Evolutionary conservation across 2,888 invertebrate species (phyloP), one percentile per base, ranked within the genome.

Genomic region (Diogma glabrata): DNA sequence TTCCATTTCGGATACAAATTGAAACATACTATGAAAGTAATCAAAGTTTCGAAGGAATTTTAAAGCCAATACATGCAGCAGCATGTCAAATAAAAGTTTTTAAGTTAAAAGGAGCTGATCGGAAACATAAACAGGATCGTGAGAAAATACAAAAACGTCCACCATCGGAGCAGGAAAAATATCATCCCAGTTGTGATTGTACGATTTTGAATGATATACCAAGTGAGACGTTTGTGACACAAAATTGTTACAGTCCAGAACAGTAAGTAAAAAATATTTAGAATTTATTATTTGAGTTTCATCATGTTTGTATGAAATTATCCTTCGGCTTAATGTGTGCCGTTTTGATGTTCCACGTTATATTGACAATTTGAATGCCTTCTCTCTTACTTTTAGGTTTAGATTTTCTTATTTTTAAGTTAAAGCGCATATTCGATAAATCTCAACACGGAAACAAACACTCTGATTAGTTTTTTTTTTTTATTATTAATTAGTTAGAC

Each of bases 51-150:
- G 67, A 67, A 54, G 56, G 64, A 55, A 67, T 61, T 52, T 59
- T 60, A 51, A 78, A 76, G 55, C 76, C 89, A n/a, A 72, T 95
- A 1, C 92, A 96, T 67, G 90, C 90, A 9, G 94, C 92, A 43
- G 94, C 94, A 33, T 95, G 95, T 64, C 96, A 96, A 74, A 87
- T 96, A 51, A 48, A 95, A 95, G 78, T 48, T 46, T 52, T 88
- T 66, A 84, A 94, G 72, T 74, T 95, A 53, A 96, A 96, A 68
- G 95, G 96, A 3, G 96, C 95, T 0, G 95, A 96, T 67, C 77
- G 96, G 47, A 96, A 96, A 64, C 94, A 95, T 67, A 95, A 96
- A 65, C 95, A 95, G 63, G 96, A 96, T 69, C 75, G 91, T 1
- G 95, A 95, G 67, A 95, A 94, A 69, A 89, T 96, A 61, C 79